Percentiles rank a stretch among this genome's conserved stretches.
Evolutionary conservation across 2,888 invertebrate species (phyloP).

Genomic region (Megastigmus dorsalis): DNA sequence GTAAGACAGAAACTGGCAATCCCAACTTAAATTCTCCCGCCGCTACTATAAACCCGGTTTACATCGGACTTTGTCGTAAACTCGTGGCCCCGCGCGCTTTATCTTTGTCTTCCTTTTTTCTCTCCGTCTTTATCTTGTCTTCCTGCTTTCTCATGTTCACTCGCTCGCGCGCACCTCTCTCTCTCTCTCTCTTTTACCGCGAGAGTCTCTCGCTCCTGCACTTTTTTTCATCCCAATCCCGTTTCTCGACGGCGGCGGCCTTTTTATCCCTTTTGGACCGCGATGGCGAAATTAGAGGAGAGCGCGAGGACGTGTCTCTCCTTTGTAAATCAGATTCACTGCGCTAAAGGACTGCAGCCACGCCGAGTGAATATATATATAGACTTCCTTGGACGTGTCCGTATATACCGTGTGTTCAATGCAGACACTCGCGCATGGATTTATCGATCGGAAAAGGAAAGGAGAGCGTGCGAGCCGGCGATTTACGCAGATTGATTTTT

Average conservation of each 20-base stretch:
- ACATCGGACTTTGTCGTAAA: slow-evolving; percentile 48
- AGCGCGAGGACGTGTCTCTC: background rate
- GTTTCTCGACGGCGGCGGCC: background rate
- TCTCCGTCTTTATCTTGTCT: background rate
- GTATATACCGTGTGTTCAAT: background rate
- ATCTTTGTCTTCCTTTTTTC: background rate
- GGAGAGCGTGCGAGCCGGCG: slow-evolving; percentile 1
- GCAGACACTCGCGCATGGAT: background rate
- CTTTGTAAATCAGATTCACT: slow-evolving; percentile 27
- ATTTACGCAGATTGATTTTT: slow-evolving; percentile 39
- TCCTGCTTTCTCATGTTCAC: too few relatives aligned
- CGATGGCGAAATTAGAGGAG: background rate
- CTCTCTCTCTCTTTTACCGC: background rate
- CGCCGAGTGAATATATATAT: background rate
- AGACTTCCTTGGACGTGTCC: background rate
- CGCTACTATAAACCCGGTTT: slow-evolving; percentile 47
- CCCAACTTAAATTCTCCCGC: slow-evolving; percentile 38
- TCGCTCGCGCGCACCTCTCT: too few relatives aligned
- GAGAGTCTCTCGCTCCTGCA: background rate
- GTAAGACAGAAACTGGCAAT: slow-evolving; percentile 25
- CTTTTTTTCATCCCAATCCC: background rate
- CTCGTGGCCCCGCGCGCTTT: background rate
- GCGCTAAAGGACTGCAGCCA: background rate
- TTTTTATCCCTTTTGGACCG: background rate
- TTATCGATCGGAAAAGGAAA: background rate